These are phyloP conservation scores for Papilio machaon DNA, from an alignment of 1,140 invertebrate species.

Conservation along the genomic window DNA sequence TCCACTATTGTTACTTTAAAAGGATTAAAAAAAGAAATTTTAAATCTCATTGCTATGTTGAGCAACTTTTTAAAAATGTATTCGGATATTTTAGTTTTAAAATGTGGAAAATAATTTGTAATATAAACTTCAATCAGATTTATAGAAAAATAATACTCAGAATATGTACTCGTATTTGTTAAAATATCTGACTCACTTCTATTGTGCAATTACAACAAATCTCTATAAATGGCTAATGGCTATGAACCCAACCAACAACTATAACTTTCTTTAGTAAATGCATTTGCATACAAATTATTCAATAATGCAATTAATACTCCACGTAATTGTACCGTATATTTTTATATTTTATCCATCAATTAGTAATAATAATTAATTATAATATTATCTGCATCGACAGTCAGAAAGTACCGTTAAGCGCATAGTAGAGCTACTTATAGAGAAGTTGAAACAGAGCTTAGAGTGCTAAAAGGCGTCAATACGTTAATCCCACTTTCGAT, in stretches of 20 bases:
- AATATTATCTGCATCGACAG: not conserved
- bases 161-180: not conserved
- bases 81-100: not conserved
- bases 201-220: no score
- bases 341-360: not conserved
- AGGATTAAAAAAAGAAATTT: conserved; percentile 12
- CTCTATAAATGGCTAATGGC: no score
- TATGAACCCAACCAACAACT: no score
- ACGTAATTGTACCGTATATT: no score
- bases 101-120: not conserved
- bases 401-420: not conserved
- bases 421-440: conserved; percentile 56
- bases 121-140: not conserved
- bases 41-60: not conserved
- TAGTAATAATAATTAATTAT: not conserved
- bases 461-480: conserved; percentile 63
- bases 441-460: conserved; percentile 57
- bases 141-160: not conserved
- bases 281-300: no score
- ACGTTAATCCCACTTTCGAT: conserved; percentile 71
- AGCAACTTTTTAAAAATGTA: conserved; percentile 7
- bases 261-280: no score
- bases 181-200: not conserved
- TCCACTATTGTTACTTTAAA: conserved; percentile 26
- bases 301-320: no score